Evolutionary conservation across 2,113 vertebrate genomes (phyloP).

Genomic region (Panthera uncia): DNA sequence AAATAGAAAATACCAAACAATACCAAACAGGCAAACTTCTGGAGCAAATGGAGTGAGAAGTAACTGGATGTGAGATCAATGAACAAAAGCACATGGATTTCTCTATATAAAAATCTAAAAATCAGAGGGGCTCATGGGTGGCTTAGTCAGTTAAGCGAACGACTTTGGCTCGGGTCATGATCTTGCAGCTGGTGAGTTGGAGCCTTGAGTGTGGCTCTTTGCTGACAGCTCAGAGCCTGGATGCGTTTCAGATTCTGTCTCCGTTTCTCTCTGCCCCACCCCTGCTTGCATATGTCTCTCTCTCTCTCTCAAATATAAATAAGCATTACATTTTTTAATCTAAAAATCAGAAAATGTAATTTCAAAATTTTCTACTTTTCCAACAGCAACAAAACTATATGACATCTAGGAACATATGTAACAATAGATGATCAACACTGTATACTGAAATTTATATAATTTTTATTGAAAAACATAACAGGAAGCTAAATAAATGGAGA

Average conservation of each 20-base stretch:
- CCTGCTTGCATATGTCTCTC: too few relatives aligned
- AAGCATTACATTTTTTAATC: too few relatives aligned
- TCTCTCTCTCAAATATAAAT: too few relatives aligned
- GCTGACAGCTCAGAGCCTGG: too few relatives aligned
- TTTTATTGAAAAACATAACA: background rate
- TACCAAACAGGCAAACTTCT: background rate
- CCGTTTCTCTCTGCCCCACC: too few relatives aligned
- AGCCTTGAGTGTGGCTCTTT: too few relatives aligned
- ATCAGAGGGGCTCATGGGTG: too few relatives aligned
- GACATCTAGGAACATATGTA: background rate
- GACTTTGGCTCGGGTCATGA: too few relatives aligned
- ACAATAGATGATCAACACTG: background rate
- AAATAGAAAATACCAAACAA: background rate
- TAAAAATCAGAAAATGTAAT: background rate
- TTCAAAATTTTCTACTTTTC: background rate
- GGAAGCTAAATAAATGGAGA: background rate
- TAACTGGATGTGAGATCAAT: background rate
- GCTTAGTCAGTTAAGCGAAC: too few relatives aligned
- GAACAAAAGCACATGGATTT: background rate
- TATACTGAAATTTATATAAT: background rate
- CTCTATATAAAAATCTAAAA: background rate
- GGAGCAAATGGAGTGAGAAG: background rate
- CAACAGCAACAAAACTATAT: background rate
- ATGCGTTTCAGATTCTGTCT: too few relatives aligned
- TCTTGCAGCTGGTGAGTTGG: too few relatives aligned